Base-by-base conservation (phyloP, 2,888 invertebrate genomes). In the Dendrolimus pini region DNA sequence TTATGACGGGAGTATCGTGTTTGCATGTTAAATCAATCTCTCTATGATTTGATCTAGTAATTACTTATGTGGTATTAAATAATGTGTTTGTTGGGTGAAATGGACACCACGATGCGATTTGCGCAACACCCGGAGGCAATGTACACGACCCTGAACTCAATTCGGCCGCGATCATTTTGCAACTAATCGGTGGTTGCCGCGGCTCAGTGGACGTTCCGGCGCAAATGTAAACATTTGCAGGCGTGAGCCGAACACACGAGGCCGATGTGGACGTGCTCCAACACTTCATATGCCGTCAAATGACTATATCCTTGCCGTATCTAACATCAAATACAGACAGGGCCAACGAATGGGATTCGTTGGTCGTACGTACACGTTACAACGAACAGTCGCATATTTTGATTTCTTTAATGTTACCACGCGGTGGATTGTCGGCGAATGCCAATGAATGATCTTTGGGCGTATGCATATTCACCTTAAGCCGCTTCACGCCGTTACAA, bases 201-300 rank as follows among this genome's bases (percentile, higher is more conserved):
- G 77, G 72, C 74, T 70, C 74, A 75, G 75, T 76, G 74, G 76
- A 72, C 77, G 77, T 75, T 77, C 78, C 82, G 83, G 83, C 75
- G 80, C 81, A 89, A 89, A 90, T 90, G 88, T 90, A 89, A 90
- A 89, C 90, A 90, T 90, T 90, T 83, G 84, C 89, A 89, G 84
- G 86, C 88, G 82, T 72, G 71, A 72, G 78, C 74, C 84, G 81
- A 78, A 69, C 78, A 69, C 74, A 64, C 89, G 87, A 89, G 89
- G 89, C 78, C 88, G 81, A 61, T 56, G 70, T 69, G 83, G 75
- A 87, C 89, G 89, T 88, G 88, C 75, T 71, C 72, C 75, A 74
- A 74, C 76, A 76, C 74, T 78, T 71, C 72, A 71, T 73, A 75
- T 54, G 66, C 72, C 65, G 67, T 67, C 64, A 65, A 65, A 66